phyloP scores from a whole-genome alignment of 2,888 invertebrate genomes.

The Drosophila fungiperda region DNA sequence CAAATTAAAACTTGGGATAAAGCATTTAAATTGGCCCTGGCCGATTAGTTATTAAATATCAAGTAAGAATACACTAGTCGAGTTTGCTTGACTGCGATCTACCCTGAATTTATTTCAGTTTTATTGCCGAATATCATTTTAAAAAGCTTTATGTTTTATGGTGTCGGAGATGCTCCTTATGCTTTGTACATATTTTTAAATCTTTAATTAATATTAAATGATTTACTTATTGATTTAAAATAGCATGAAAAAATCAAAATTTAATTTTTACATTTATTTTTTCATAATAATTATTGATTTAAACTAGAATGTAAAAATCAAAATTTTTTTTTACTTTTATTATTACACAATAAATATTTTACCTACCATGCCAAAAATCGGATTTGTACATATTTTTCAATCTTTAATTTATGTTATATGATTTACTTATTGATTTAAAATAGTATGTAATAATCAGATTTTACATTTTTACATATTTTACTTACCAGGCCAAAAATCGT shows the following conservation, averaged over 20 bases:
- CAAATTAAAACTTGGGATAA: constrained; percentile 34
- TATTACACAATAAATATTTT: not conserved
- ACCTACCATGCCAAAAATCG: not conserved
- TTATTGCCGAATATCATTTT: no score
- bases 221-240: no score
- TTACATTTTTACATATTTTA: not conserved
- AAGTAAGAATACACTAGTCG: not conserved
- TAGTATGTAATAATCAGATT: no score
- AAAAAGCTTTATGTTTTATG: not conserved
- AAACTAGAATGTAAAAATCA: no score
- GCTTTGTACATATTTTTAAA: no score
- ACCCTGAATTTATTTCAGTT: not conserved
- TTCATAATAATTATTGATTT: not conserved
- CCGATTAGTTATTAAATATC: not conserved
- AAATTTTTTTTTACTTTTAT: not conserved
- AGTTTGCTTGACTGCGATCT: not conserved
- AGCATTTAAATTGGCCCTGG: not conserved
- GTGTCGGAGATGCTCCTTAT: not conserved
- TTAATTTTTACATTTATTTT: no score
- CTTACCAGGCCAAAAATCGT: not conserved
- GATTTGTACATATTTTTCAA: not conserved
- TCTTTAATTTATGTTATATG: no score
- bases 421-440: no score
- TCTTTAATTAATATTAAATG: no score
- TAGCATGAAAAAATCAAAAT: no score